Evolutionary conservation across 2,888 invertebrate genomes (phyloP).

Genomic region (Tetramorium bicarinatum): DNA sequence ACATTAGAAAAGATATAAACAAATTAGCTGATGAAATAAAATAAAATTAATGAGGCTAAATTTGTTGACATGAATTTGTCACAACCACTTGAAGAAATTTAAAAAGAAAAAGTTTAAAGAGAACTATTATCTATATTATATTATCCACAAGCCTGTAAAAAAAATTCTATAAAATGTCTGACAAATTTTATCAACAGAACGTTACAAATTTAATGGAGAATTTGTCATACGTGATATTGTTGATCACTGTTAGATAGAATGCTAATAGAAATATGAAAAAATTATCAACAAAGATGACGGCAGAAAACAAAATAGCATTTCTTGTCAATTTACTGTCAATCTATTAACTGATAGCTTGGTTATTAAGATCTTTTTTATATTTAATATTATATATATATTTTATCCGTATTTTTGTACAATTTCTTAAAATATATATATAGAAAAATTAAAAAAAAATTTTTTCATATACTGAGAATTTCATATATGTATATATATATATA

Average conservation of each 20-base stretch:
- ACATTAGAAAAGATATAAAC: background rate
- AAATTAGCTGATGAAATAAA: background rate
- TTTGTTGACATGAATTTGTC: background rate
- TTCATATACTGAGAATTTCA: too few species aligned
- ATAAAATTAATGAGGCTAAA: background rate
- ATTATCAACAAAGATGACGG: background rate
- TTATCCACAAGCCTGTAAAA: background rate
- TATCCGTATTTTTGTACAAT: constrained; percentile 16
- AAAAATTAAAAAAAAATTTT: too few species aligned
- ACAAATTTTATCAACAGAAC: background rate
- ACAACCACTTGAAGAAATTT: background rate
- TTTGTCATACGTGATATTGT: background rate
- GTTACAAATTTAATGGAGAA: background rate
- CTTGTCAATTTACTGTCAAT: background rate
- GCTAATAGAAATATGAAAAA: background rate
- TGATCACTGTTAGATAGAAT: background rate
- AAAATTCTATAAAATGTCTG: background rate
- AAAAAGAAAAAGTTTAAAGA: background rate
- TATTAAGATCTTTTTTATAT: background rate
- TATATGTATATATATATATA: too few species aligned
- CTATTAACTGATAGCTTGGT: background rate
- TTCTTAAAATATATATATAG: background rate
- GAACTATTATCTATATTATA: background rate
- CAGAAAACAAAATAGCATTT: background rate
- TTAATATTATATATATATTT: background rate